Percentiles rank a stretch among this genome's conserved stretches.
phyloP scores from a whole-genome alignment of 1,140 invertebrate genomes.

The Aphelenchoides avenae region DNA sequence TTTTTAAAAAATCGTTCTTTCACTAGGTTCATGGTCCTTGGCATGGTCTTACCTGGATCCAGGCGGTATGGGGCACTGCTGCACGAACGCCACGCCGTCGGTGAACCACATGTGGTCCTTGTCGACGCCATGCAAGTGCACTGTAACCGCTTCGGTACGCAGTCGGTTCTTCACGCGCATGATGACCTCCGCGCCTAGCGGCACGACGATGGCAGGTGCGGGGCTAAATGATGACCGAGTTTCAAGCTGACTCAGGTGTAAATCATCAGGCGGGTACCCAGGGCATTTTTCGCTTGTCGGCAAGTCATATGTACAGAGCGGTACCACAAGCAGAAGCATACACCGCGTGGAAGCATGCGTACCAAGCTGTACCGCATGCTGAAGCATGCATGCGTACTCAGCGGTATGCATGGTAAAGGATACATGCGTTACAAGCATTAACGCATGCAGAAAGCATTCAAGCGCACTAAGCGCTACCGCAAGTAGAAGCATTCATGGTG shows the following conservation, averaged over 20 bases:
- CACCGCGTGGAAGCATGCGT: too few species aligned
- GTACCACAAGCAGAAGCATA: too few species aligned
- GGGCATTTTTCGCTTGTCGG: background rate
- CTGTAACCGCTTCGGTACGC: slow-evolving; percentile 45
- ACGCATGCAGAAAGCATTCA: too few species aligned
- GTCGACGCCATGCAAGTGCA: slow-evolving; percentile 57
- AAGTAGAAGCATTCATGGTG: too few species aligned
- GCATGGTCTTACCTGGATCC: slow-evolving; percentile 21
- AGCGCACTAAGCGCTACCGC: too few species aligned
- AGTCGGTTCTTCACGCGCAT: slow-evolving; percentile 46
- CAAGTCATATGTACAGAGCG: background rate
- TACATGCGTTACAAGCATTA: too few species aligned
- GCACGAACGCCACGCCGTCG: slow-evolving; percentile 27
- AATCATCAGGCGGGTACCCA: background rate
- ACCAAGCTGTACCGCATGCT: too few species aligned
- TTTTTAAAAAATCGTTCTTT: background rate
- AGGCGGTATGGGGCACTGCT: slow-evolving; percentile 30
- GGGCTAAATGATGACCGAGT: too few species aligned
- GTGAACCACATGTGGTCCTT: slow-evolving; percentile 47
- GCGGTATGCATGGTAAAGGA: too few species aligned
- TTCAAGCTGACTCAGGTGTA: slow-evolving; percentile 2
- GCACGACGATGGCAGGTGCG: slow-evolving; percentile 48
- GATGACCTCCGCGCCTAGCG: slow-evolving; percentile 47
- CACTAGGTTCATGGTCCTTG: too few species aligned
- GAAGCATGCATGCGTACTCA: too few species aligned